phyloP scores from a whole-genome alignment of 2,888 invertebrate genomes.

The Eucriotettix oculatus region DNA sequence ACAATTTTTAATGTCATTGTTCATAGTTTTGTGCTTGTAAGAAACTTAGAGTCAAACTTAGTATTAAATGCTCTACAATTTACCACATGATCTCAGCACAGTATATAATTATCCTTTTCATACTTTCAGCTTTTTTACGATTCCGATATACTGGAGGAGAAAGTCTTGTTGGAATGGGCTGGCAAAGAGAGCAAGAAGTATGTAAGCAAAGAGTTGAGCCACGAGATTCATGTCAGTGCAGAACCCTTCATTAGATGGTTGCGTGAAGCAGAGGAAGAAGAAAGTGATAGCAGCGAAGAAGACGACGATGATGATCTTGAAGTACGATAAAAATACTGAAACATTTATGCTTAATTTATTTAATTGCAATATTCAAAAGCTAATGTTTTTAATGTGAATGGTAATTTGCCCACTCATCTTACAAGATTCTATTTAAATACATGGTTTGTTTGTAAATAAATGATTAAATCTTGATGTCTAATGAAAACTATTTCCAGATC shows the following conservation, averaged over 20 bases:
- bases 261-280: slow-evolving; percentile 90
- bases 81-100: too few species aligned
- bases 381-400: too few species aligned
- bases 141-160: slow-evolving; percentile 85
- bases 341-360: too few species aligned
- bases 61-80: too few species aligned
- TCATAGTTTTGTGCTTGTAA: too few species aligned
- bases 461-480: background rate
- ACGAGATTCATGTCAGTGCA: slow-evolving; percentile 83
- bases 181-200: slow-evolving; percentile 91
- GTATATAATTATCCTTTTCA: slow-evolving; percentile 6
- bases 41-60: too few species aligned
- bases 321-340: slow-evolving; percentile 23
- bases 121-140: slow-evolving; percentile 69
- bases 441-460: background rate
- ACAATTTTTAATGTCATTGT: too few species aligned
- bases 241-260: slow-evolving; percentile 93
- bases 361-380: too few species aligned
- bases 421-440: background rate
- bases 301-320: slow-evolving; percentile 44
- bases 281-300: slow-evolving; percentile 59
- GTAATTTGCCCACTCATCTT: too few species aligned
- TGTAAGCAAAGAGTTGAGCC: slow-evolving; percentile 75
- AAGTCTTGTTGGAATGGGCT: slow-evolving; percentile 87
- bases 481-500: slow-evolving; percentile 34